Evolutionary conservation across 2,888 invertebrate genomes (phyloP).

Genomic region (Nasonovia ribisnigri): DNA sequence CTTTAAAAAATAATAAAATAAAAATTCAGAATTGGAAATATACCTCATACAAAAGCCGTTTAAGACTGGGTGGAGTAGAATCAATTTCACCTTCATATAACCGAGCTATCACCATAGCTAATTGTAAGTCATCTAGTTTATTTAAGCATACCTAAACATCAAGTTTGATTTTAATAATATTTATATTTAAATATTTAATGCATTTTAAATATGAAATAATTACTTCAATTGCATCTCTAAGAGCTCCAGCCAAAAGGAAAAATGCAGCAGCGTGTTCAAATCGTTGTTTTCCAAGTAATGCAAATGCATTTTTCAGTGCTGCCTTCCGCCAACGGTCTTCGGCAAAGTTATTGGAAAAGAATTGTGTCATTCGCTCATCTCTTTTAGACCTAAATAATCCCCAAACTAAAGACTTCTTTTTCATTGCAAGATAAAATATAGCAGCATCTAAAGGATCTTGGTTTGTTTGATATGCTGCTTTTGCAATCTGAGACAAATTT

Average conservation of each 20-base stretch:
- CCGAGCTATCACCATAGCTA: conserved; percentile 93
- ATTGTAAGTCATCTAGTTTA: conserved; percentile 93
- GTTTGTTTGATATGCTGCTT: conserved; percentile 89
- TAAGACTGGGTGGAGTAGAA: conserved; percentile 79
- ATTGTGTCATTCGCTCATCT: conserved; percentile 93
- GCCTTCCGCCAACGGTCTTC: conserved; percentile 97
- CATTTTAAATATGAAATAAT: conserved; percentile 67
- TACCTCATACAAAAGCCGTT: conserved; percentile 83
- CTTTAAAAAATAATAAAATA: not conserved
- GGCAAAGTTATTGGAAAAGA: conserved; percentile 94
- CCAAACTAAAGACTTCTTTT: conserved; percentile 96
- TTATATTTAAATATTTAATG: not conserved
- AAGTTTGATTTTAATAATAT: conserved; percentile 8
- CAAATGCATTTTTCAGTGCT: conserved; percentile 98
- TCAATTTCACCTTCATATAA: conserved; percentile 87
- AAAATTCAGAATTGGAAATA: not conserved
- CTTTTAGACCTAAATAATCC: conserved; percentile 90
- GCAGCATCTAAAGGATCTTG: conserved; percentile 98
- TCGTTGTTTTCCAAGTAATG: conserved; percentile 92
- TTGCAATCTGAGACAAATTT: conserved; percentile 78
- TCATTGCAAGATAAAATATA: conserved; percentile 97
- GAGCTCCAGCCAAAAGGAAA: conserved; percentile 92
- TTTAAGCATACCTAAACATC: conserved; percentile 81
- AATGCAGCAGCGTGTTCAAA: conserved; percentile 99
- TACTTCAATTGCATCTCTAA: conserved; percentile 96